phyloP scores from a whole-genome alignment of 2,888 invertebrate genomes.

The Papilio protenor region DNA sequence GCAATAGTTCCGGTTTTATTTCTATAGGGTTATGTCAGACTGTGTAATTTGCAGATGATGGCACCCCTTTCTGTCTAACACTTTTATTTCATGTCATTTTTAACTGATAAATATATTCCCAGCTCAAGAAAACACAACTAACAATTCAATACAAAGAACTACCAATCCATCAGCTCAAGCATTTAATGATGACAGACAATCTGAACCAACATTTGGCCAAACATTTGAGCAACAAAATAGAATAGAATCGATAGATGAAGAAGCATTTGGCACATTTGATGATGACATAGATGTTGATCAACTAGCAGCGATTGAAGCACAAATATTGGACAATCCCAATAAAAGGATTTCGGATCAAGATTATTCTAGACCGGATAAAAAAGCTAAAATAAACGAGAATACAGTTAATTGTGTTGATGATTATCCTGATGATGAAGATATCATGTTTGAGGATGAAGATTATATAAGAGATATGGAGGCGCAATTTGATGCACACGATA shows the following conservation, averaged over 20 bases:
- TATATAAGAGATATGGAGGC: conserved; percentile 69
- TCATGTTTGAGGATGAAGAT: conserved; percentile 71
- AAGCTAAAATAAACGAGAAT: conserved; percentile 59
- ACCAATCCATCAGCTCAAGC: conserved; percentile 56
- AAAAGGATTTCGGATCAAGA: conserved; percentile 58
- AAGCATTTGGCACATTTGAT: conserved; percentile 61
- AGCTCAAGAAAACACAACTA: conserved; percentile 59
- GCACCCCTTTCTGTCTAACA: too few species aligned
- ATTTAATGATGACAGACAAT: conserved; percentile 53
- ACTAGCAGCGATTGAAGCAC: conserved; percentile 69
- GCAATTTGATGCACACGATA: conserved; percentile 58
- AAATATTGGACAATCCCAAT: conserved; percentile 56
- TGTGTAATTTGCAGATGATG: too few species aligned
- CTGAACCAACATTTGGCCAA: conserved; percentile 1
- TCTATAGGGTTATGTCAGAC: too few species aligned
- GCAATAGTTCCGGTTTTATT: too few species aligned
- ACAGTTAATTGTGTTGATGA: conserved; percentile 57
- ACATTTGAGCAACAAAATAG: conserved; percentile 50
- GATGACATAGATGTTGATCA: conserved; percentile 72
- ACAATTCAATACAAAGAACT: conserved; percentile 54
- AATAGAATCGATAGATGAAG: conserved; percentile 59
- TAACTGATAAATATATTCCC: conserved; percentile 47
- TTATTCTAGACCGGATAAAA: conserved; percentile 63
- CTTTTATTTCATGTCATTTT: too few species aligned
- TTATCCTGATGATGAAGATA: conserved; percentile 66